Evolutionary conservation across 1,140 invertebrate genomes (phyloP).

Genomic region (Globodera ellingtonae): DNA sequence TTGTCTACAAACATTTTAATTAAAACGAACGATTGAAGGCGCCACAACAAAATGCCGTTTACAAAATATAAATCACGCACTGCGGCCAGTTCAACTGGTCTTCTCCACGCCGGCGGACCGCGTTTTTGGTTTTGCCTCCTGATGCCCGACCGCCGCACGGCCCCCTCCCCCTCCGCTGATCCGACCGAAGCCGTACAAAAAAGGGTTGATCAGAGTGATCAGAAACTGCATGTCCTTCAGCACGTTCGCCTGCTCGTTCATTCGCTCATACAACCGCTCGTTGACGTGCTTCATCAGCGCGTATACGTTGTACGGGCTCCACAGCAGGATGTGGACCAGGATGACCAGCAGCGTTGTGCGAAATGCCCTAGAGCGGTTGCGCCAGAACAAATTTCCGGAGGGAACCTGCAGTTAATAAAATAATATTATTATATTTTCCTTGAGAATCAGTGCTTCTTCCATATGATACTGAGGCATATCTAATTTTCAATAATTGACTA

Average conservation of each 20-base stretch:
- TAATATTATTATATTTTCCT: too few relatives aligned
- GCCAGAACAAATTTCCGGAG: constrained; percentile 50
- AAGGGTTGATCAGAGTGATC: constrained; percentile 63
- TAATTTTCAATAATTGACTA: too few relatives aligned
- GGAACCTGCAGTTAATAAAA: neutral
- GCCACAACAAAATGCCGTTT: too few relatives aligned
- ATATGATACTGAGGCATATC: too few relatives aligned
- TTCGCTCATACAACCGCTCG: constrained; percentile 36
- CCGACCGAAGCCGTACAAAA: constrained; percentile 56
- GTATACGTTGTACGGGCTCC: constrained; percentile 62
- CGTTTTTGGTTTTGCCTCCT: neutral
- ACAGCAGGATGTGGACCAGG: constrained; percentile 57
- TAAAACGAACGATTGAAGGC: too few relatives aligned
- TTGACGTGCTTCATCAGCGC: constrained; percentile 58
- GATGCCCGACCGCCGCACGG: neutral
- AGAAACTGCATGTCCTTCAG: constrained; percentile 64
- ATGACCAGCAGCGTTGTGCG: constrained; percentile 60
- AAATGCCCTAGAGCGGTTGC: constrained; percentile 56
- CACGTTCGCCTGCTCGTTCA: constrained; percentile 57
- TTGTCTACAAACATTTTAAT: too few relatives aligned
- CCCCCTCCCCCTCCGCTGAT: neutral
- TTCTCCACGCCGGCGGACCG: neutral
- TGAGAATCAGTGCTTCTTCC: too few relatives aligned
- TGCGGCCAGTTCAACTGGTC: too few relatives aligned
- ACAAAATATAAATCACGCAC: too few relatives aligned